Conservation (phyloP, 2,888 invertebrate genomes). For the Eupithecia dodoneata region DNA sequence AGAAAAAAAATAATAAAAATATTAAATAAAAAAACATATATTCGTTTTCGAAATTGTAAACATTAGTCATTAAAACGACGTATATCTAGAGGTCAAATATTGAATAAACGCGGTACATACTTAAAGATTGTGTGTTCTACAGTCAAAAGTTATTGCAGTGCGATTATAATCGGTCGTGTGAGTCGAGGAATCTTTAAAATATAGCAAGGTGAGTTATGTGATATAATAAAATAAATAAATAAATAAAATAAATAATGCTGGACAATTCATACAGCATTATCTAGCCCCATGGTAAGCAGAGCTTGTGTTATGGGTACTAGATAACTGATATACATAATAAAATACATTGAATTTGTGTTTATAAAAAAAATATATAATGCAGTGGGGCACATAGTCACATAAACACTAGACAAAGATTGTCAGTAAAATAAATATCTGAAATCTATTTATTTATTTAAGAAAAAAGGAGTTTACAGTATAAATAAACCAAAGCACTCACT, state of each 20-base stretch:
- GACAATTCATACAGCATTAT: too few relatives aligned
- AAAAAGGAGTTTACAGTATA: too few relatives aligned
- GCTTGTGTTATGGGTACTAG: too few relatives aligned
- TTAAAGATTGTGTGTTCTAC: slow-evolving; percentile 16
- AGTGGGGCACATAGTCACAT: not conserved
- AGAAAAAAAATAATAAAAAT: not conserved
- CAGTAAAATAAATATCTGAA: not conserved
- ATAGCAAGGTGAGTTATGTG: slow-evolving; percentile 25
- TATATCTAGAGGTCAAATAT: slow-evolving; percentile 22
- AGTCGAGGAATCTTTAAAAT: not conserved
- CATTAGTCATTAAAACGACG: slow-evolving; percentile 7
- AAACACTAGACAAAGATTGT: not conserved
- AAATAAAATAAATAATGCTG: too few relatives aligned
- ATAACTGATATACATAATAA: too few relatives aligned
- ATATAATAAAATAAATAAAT: not conserved
- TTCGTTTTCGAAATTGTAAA: not conserved
- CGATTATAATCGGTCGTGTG: slow-evolving; percentile 25
- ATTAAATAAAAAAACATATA: not conserved
- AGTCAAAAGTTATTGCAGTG: slow-evolving; percentile 28
- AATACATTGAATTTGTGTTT: too few relatives aligned
- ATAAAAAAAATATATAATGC: too few relatives aligned
- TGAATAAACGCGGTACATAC: slow-evolving; percentile 24
- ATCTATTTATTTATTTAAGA: too few relatives aligned
- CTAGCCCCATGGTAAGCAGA: too few relatives aligned
- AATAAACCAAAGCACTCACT: too few relatives aligned